phyloP scores from a whole-genome alignment of 2,888 invertebrate genomes.

The Crematogaster levior region DNA sequence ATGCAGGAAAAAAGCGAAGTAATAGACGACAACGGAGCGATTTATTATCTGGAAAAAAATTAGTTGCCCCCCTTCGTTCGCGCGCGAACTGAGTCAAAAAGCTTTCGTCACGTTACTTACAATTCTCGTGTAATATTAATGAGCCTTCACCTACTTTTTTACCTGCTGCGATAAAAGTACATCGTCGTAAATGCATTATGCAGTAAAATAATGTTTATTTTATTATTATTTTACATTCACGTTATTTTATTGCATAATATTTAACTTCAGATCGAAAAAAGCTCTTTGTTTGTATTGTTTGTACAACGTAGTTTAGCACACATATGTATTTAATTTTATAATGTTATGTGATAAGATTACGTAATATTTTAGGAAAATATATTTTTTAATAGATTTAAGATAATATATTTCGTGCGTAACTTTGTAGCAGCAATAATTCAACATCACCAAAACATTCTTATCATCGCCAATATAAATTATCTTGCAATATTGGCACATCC shows the following conservation, averaged over 20 bases:
- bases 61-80: slow-evolving; percentile 6
- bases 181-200: slow-evolving; percentile 2
- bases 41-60: slow-evolving; percentile 52
- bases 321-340: background rate
- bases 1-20: background rate
- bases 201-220: background rate
- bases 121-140: slow-evolving; percentile 36
- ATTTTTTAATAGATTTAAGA: background rate
- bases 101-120: slow-evolving; percentile 40
- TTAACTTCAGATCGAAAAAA: background rate
- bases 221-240: background rate
- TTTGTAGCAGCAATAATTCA: slow-evolving; percentile 23
- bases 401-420: slow-evolving; percentile 1
- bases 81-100: slow-evolving; percentile 17
- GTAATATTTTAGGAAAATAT: background rate
- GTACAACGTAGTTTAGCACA: background rate
- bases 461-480: background rate
- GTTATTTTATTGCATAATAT: background rate
- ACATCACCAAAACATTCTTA: slow-evolving; percentile 21
- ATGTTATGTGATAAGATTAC: background rate
- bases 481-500: slow-evolving; percentile 32
- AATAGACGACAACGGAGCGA: slow-evolving; percentile 23
- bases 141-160: background rate
- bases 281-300: background rate
- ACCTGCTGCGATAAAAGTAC: background rate